Evolutionary conservation across 2,797 vertebrate species (phyloP).

Genomic region (Triplophysa bombifrons): DNA sequence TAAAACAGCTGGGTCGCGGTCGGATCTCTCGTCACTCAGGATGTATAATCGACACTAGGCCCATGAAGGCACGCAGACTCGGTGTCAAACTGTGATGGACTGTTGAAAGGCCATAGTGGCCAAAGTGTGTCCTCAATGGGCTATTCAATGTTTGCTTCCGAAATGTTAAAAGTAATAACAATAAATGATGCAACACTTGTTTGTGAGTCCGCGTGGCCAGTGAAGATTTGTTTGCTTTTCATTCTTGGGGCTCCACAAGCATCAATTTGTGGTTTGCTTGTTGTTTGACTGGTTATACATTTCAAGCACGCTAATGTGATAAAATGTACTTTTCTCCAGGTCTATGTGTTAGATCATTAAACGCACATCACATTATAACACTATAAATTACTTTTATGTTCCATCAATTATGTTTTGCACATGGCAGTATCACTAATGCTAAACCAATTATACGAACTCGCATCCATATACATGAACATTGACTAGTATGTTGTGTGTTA

Average conservation of each 20-base stretch:
- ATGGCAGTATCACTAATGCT: not conserved
- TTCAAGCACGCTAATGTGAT: not conserved
- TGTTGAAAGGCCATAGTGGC: constrained; percentile 27
- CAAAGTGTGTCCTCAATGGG: constrained; percentile 29
- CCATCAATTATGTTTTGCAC: not conserved
- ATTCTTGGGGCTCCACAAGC: not conserved
- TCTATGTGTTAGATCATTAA: not conserved
- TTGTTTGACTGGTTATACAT: not conserved
- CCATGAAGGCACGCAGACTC: constrained; percentile 47
- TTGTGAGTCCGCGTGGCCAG: not conserved
- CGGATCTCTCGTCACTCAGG: constrained; percentile 42
- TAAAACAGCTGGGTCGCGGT: constrained; percentile 58
- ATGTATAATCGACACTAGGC: constrained; percentile 46
- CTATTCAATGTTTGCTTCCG: constrained; percentile 15
- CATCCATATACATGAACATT: no score
- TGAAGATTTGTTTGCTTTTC: constrained; percentile 1
- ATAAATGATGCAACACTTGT: not conserved
- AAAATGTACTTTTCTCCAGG: not conserved
- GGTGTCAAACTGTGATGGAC: constrained; percentile 39
- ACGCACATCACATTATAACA: not conserved
- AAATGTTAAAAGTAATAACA: not conserved
- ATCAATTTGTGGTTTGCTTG: not conserved
- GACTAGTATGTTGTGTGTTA: not conserved
- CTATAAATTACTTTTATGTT: not conserved
- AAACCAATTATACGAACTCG: not conserved